Evolutionary conservation across 2,113 vertebrate species (phyloP), one percentile per base, ranked within the genome.

Genomic region (Carollia perspicillata): DNA sequence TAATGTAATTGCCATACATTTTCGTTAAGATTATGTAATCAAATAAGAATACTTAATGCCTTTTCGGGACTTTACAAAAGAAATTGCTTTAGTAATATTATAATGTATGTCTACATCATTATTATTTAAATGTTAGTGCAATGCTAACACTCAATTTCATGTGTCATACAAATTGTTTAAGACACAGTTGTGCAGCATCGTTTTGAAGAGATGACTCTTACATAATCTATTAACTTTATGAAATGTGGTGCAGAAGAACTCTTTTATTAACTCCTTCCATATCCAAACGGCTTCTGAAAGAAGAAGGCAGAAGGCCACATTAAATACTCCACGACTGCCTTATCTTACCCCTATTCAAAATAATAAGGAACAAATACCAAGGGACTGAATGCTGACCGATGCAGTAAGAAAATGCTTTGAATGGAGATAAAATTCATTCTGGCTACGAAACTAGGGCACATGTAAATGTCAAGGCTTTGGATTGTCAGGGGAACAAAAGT

Each of bases 81-180:
- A 95, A 98, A 98, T 94, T 96, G 94, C 58, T 95, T 86, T 97
- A 74, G 96, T 98, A 97, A 97, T 97, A 98, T 97, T 94, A 97
- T 96, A 97, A 98, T 98, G 20, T 94, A 97, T 96, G 68, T 53
- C 88, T 90, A 98, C 96, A 98, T 97, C 91, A 83, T 92, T 96
- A 97, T 97, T 97, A 98, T 95, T 97, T 98, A 97, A 96, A 97
- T 97, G 97, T 98, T 96, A 98, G 97, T 97, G 93, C 23, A 96
- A 95, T 33, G 77, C 89, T 98, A 97, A 97, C 97, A 97, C 90
- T 98, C 94, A 93, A 85, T 97, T 98, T 98, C 90, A 88, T 90
- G 66, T 97, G 91, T 95, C 95, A 74, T 80, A 97, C 89, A 98
- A 98, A 98, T 96, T 93, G 96, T 87, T 97, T 98, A 98, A 97